Conservation (phyloP, 30 jellyfish, hydroid and myxozoan genomes). For the Hydractinia symbiolongicarpus region DNA sequence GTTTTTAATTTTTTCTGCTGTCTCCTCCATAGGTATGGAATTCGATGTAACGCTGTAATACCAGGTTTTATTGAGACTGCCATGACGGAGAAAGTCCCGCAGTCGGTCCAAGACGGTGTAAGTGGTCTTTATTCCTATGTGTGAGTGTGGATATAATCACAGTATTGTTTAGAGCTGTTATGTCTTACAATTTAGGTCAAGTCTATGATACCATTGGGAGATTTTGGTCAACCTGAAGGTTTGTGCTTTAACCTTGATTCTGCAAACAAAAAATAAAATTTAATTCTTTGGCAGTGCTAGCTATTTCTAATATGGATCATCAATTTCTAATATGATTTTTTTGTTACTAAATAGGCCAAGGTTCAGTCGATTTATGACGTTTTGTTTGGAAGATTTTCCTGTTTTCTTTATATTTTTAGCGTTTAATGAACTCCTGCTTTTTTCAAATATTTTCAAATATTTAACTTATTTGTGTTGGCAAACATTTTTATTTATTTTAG, state of each 20-base stretch:
- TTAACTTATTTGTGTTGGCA: too few species aligned
- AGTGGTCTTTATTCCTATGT: background rate
- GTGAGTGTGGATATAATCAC: background rate
- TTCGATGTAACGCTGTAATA: conserved; percentile 45
- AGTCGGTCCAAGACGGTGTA: conserved; percentile 22
- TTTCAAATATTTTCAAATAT: too few species aligned
- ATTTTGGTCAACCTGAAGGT: conserved; percentile 38
- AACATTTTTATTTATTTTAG: too few species aligned
- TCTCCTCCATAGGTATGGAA: conserved; percentile 9
- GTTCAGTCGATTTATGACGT: too few species aligned
- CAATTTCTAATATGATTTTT: too few species aligned
- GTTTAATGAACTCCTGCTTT: too few species aligned
- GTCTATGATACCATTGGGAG: conserved; percentile 31
- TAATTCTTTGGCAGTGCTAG: too few species aligned
- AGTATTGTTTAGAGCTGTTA: background rate
- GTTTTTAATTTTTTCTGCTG: background rate
- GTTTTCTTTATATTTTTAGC: too few species aligned
- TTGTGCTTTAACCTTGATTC: background rate
- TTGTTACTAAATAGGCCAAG: too few species aligned
- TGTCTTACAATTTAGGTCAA: conserved; percentile 7
- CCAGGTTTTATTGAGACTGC: conserved; percentile 44
- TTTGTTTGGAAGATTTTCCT: too few species aligned
- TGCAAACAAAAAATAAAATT: too few species aligned
- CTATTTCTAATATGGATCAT: too few species aligned
- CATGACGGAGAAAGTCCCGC: conserved; percentile 40